Evolutionary conservation across 2,888 invertebrate species (phyloP).

Genomic region (Pomacea canaliculata): DNA sequence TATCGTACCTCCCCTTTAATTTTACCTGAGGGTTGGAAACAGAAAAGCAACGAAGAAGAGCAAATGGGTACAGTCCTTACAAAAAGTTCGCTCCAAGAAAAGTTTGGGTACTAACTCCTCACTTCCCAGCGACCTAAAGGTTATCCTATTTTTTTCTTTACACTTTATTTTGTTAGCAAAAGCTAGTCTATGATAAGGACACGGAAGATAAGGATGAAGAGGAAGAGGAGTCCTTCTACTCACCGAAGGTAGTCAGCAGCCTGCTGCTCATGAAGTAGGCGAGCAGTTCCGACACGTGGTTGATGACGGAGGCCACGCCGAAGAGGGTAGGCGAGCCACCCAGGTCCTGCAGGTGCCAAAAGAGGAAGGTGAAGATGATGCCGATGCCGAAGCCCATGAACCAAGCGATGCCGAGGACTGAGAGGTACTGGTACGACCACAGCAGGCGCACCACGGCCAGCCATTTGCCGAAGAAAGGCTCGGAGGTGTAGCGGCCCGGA

Average conservation of each 20-base stretch:
- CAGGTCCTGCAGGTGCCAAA: conserved; percentile 91
- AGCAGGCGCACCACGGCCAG: conserved; percentile 90
- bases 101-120: too few species aligned
- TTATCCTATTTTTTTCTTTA: too few species aligned
- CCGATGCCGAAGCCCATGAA: conserved; percentile 99
- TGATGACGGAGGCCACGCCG: conserved; percentile 97
- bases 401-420: conserved; percentile 93
- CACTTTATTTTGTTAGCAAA: too few species aligned
- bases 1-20: too few species aligned
- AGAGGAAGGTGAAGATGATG: conserved; percentile 97
- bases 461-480: conserved; percentile 77
- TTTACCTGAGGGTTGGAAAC: too few species aligned
- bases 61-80: too few species aligned
- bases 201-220: too few species aligned
- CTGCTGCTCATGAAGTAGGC: conserved; percentile 98
- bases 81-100: too few species aligned
- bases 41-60: too few species aligned
- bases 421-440: conserved; percentile 82
- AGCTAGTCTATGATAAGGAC: too few species aligned
- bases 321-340: conserved; percentile 97
- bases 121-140: too few species aligned
- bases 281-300: conserved; percentile 98
- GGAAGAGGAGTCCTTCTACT: conserved; percentile 28
- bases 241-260: conserved; percentile 92
- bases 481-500: conserved; percentile 36